Evolutionary conservation across 2,113 vertebrate species (phyloP).

Genomic region (Grus americana): DNA sequence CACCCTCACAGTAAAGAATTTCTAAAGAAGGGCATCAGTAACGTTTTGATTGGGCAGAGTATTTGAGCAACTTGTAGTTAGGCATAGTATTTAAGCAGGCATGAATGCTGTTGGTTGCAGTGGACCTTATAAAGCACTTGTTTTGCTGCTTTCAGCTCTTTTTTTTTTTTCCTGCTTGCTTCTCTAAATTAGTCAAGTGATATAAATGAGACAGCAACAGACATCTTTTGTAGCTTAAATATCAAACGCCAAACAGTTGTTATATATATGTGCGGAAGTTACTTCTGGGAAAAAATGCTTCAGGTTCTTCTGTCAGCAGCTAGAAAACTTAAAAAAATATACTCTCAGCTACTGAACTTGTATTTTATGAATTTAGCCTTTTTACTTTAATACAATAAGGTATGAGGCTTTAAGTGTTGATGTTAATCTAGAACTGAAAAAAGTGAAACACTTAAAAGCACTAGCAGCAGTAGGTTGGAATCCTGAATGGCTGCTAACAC

Average conservation of each 20-base stretch:
- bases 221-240: neutral
- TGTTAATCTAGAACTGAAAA: neutral
- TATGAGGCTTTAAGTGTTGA: neutral
- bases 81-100: neutral
- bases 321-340: neutral
- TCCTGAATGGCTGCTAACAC: neutral
- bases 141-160: neutral
- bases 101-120: neutral
- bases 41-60: neutral
- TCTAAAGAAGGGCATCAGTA: neutral
- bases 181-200: neutral
- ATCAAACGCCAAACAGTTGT: too few relatives aligned
- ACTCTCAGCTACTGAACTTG: neutral
- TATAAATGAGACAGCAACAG: neutral
- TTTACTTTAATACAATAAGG: neutral
- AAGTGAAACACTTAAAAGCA: neutral
- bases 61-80: neutral
- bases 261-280: neutral
- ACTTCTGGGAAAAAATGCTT: neutral
- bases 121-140: neutral
- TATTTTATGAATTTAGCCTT: neutral
- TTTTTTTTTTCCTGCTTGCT: neutral
- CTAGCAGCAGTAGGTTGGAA: neutral
- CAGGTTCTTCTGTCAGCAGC: neutral
- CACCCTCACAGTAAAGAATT: too few relatives aligned